These are phyloP conservation scores for Cryptotermes secundus DNA, from an alignment of 1,140 invertebrate species.

Conservation along the genomic window DNA sequence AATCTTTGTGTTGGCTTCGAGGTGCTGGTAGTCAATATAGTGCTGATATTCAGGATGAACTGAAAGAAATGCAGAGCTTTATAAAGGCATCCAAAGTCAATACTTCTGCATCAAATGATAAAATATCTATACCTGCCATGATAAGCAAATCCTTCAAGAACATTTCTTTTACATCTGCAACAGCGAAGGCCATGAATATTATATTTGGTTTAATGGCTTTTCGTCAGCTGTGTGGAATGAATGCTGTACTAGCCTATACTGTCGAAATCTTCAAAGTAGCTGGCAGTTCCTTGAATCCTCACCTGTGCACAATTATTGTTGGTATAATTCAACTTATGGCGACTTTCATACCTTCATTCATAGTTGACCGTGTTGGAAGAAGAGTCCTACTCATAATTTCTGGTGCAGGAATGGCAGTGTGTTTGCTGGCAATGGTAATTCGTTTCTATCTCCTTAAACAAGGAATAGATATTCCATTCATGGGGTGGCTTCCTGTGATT, in stretches of 20 bases:
- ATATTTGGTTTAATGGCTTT: slow-evolving; percentile 50
- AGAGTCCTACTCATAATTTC: slow-evolving; percentile 39
- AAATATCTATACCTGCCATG: neutral
- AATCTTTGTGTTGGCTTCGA: slow-evolving; percentile 34
- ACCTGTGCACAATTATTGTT: slow-evolving; percentile 46
- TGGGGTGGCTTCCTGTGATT: slow-evolving; percentile 47
- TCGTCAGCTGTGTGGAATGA: slow-evolving; percentile 52
- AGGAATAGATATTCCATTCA: slow-evolving; percentile 40
- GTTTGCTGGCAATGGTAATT: slow-evolving; percentile 37
- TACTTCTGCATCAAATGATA: neutral
- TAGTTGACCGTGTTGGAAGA: slow-evolving; percentile 48
- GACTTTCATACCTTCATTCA: slow-evolving; percentile 43
- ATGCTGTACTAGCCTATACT: slow-evolving; percentile 53
- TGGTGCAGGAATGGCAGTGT: slow-evolving; percentile 36
- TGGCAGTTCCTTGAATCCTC: slow-evolving; percentile 41
- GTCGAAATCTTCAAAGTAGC: slow-evolving; percentile 50
- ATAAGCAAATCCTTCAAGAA: neutral
- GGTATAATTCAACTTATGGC: slow-evolving; percentile 44
- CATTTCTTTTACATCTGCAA: slow-evolving; percentile 33
- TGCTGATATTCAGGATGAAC: slow-evolving; percentile 61
- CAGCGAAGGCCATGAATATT: slow-evolving; percentile 46
- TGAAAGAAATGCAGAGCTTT: slow-evolving; percentile 44
- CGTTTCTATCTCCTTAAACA: slow-evolving; percentile 41
- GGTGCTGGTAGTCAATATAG: slow-evolving; percentile 29
- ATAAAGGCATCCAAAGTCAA: neutral